Evolutionary conservation across 2,797 vertebrate genomes (phyloP).

Genomic region (Tragopan temminckii): DNA sequence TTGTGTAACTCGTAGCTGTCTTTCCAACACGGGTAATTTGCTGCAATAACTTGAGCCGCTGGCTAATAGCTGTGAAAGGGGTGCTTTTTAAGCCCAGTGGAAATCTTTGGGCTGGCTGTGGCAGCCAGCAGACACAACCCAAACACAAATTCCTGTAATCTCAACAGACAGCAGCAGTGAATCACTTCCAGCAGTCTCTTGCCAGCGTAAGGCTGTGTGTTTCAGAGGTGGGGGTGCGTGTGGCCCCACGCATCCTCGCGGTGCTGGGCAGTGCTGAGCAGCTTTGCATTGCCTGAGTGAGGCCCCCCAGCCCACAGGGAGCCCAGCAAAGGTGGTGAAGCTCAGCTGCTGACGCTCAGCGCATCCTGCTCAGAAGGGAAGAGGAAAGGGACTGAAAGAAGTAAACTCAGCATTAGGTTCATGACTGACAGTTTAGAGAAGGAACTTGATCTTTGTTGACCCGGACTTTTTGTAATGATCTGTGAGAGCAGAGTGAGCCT

Average conservation of each 20-base stretch:
- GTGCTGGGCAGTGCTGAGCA: neutral
- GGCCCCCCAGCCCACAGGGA: rapidly evolving
- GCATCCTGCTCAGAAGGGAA: neutral
- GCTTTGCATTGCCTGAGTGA: rapidly evolving
- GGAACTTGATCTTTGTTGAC: constrained; percentile 15
- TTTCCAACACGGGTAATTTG: neutral
- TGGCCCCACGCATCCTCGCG: rapidly evolving
- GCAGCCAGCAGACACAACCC: constrained; percentile 8
- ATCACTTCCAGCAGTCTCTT: neutral
- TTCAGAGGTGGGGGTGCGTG: neutral
- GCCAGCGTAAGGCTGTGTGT: neutral
- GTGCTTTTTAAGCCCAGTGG: neutral
- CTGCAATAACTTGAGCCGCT: neutral
- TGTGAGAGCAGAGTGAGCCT: neutral
- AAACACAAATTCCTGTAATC: constrained; percentile 20
- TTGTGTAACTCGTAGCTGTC: neutral
- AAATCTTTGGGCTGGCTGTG: constrained; percentile 2
- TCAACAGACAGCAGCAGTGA: constrained; percentile 6
- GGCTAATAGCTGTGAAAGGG: neutral
- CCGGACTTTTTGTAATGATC: neutral
- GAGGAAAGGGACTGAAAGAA: neutral
- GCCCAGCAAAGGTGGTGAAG: neutral
- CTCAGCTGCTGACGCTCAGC: neutral
- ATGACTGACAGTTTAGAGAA: neutral
- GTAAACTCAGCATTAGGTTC: neutral